Evolutionary conservation across 2,888 invertebrate genomes (phyloP).

Genomic region (Elmis aenea): DNA sequence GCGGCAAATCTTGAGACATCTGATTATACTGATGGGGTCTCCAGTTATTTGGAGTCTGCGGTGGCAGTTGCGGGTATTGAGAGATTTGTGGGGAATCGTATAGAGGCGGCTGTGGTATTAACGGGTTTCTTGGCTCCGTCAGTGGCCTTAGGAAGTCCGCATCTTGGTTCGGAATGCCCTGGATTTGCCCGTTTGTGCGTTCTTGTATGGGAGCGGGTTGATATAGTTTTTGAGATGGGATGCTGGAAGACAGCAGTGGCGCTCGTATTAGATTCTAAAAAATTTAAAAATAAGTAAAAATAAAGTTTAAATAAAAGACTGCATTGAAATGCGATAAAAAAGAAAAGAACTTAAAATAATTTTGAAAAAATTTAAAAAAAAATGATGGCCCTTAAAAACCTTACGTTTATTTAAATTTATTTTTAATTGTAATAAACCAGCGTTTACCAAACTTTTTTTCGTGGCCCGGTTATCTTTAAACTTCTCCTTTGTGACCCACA

Average conservation of each 20-base stretch:
- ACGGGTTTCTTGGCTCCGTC: conserved; percentile 25
- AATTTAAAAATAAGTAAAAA: too few relatives aligned
- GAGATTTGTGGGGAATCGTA: conserved; percentile 41
- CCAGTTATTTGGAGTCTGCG: conserved; percentile 29
- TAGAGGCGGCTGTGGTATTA: conserved; percentile 28
- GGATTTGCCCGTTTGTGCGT: conserved; percentile 13
- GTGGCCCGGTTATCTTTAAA: too few relatives aligned
- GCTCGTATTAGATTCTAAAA: conserved; percentile 12
- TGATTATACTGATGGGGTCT: conserved; percentile 36
- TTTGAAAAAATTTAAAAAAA: too few relatives aligned
- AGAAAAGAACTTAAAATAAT: too few relatives aligned
- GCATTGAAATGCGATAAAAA: too few relatives aligned
- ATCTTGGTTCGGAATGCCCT: conserved; percentile 15
- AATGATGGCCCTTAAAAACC: too few relatives aligned
- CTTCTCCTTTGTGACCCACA: too few relatives aligned
- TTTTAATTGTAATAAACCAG: too few relatives aligned
- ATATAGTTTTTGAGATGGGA: conserved; percentile 14
- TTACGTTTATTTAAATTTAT: too few relatives aligned
- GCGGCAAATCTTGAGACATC: conserved; percentile 33
- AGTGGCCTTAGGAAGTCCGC: conserved; percentile 33
- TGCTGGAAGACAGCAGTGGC: conserved; percentile 14
- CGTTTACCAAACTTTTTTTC: too few relatives aligned
- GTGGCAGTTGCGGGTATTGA: conserved; percentile 17
- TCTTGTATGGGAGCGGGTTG: conserved; percentile 12
- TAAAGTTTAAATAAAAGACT: too few relatives aligned